Conservation (phyloP, 2,888 invertebrate genomes). For the Pandemis heparana region DNA sequence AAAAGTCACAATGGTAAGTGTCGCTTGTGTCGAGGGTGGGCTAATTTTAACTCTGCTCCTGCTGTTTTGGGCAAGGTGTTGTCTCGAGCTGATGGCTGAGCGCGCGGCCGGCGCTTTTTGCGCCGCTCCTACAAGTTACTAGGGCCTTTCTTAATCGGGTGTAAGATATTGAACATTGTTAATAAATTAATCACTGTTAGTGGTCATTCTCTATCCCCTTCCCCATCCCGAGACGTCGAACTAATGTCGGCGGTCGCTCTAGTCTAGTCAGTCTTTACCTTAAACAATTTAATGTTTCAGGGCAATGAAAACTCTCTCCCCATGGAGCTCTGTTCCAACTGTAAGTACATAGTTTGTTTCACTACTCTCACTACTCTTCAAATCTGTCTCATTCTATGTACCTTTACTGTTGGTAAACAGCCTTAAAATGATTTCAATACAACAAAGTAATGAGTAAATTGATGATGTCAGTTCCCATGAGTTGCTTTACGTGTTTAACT, state of each 20-base stretch:
- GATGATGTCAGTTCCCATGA: conserved; percentile 41
- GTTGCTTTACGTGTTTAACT: conserved; percentile 54
- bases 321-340: conserved; percentile 98
- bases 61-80: conserved; percentile 43
- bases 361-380: conserved; percentile 45
- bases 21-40: conserved; percentile 25
- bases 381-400: conserved; percentile 45
- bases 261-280: not conserved
- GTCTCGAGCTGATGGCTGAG: conserved; percentile 22
- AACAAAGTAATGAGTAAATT: conserved; percentile 29
- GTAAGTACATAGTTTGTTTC: conserved; percentile 87
- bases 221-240: conserved; percentile 2
- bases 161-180: not conserved
- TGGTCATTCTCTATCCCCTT: not conserved
- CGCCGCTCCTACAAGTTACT: not conserved
- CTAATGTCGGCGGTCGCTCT: not conserved
- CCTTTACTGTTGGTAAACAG: conserved; percentile 33
- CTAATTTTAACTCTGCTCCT: conserved; percentile 44
- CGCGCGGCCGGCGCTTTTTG: conserved; percentile 14
- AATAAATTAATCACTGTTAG: not conserved
- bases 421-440: conserved; percentile 21
- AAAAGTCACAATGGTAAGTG: conserved; percentile 56
- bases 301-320: conserved; percentile 98
- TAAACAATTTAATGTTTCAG: conserved; percentile 84
- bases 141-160: not conserved